Conservation (phyloP, 2,888 invertebrate species). For the Limnephilus lunatus region DNA sequence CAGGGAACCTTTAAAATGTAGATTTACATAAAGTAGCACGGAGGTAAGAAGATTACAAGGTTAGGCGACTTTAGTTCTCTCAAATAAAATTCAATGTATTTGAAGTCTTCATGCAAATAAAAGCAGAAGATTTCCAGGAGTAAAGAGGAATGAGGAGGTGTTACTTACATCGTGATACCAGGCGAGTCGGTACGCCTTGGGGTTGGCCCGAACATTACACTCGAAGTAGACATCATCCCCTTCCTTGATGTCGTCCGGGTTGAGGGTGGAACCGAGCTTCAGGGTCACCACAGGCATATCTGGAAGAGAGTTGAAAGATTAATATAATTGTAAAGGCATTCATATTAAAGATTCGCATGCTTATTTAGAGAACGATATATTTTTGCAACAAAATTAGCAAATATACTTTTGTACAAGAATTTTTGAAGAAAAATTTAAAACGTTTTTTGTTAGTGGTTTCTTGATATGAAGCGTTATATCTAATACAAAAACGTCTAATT, state of each 20-base stretch:
- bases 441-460: too few species aligned
- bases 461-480: too few species aligned
- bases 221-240: slow-evolving; percentile 95
- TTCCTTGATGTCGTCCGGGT: slow-evolving; percentile 92
- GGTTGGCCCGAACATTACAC: slow-evolving; percentile 90
- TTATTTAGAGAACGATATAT: background rate
- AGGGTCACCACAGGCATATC: slow-evolving; percentile 89
- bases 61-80: background rate
- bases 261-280: slow-evolving; percentile 90
- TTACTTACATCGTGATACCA: slow-evolving; percentile 93
- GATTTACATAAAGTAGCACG: too few species aligned
- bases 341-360: background rate
- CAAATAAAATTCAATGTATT: background rate
- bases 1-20: too few species aligned
- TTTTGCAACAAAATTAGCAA: too few species aligned
- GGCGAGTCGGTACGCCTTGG: slow-evolving; percentile 89
- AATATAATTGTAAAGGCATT: background rate
- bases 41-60: too few species aligned
- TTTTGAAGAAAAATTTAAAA: too few species aligned
- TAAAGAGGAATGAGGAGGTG: background rate
- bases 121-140: background rate
- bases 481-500: too few species aligned
- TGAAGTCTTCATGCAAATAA: background rate
- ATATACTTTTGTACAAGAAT: too few species aligned
- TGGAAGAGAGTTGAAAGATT: slow-evolving; percentile 72